phyloP scores from a whole-genome alignment of 1,140 invertebrate species.

The Drosophila ercepeae region DNA sequence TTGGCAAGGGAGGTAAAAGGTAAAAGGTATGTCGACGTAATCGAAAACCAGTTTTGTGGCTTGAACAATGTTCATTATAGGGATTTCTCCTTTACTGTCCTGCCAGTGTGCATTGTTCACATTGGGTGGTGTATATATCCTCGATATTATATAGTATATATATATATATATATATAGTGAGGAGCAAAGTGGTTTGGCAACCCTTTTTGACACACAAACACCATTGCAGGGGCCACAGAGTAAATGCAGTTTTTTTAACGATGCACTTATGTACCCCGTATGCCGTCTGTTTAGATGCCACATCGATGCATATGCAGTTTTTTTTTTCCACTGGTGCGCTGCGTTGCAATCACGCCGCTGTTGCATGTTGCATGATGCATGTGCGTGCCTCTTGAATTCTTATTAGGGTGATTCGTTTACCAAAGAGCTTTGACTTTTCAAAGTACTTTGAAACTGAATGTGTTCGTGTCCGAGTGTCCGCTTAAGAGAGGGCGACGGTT shows the following conservation, averaged over 20 bases:
- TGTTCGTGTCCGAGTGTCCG: neutral
- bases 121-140: conserved; percentile 3
- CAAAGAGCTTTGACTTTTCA: neutral
- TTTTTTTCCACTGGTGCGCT: conserved; percentile 57
- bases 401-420: conserved; percentile 47
- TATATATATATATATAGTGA: conserved; percentile 12
- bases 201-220: conserved; percentile 81
- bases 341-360: conserved; percentile 66
- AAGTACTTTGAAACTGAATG: neutral
- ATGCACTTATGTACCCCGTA: conserved; percentile 22
- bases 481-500: conserved; percentile 1
- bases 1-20: neutral
- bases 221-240: conserved; percentile 17
- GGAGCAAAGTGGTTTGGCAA: conserved; percentile 68
- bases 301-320: conserved; percentile 44
- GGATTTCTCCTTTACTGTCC: conserved; percentile 47
- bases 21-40: conserved; percentile 43
- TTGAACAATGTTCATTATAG: conserved; percentile 57
- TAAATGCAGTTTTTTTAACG: conserved; percentile 41
- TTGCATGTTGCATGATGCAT: conserved; percentile 68
- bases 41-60: conserved; percentile 66
- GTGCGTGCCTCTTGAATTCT: conserved; percentile 21
- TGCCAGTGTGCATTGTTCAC: conserved; percentile 8
- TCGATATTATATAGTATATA: conserved; percentile 5
- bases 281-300: conserved; percentile 29